Base-by-base conservation (phyloP, 1,140 invertebrate species). In the Plectrocnemia conspersa region DNA sequence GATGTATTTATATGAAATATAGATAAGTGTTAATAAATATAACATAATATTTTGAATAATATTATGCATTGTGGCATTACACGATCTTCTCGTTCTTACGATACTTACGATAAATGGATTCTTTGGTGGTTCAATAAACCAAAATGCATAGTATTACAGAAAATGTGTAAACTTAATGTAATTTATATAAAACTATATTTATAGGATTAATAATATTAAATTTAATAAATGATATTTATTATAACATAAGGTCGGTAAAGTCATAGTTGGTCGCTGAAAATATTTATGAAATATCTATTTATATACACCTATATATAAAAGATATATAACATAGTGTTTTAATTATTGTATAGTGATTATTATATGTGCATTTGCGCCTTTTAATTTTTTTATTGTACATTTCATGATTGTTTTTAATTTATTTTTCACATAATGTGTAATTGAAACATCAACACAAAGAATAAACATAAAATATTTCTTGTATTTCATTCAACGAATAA, bases 191-290 rank as follows among this genome's bases (percentile, higher is more conserved):
- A n/a, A n/a, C n/a, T n/a, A n/a, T n/a, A n/a, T n/a, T n/a, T n/a
- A n/a, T n/a, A n/a, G n/a, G n/a, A n/a, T n/a, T n/a, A n/a, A n/a
- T n/a, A n/a, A n/a, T n/a, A n/a, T n/a, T n/a, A n/a, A n/a, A n/a
- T n/a, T n/a, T n/a, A n/a, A n/a, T n/a, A n/a, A n/a, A n/a, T n/a
- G n/a, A n/a, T n/a, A n/a, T n/a, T n/a, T n/a, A n/a, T n/a, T n/a
- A n/a, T n/a, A n/a, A n/a, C n/a, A 11, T 50, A 50, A 38, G 47
- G 47, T 50, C 47, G 47, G 47, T 50, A 38, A 35, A 33, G 47
- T 50, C 47, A 35, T 35, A 50, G 47, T 50, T 50, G 47, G 47
- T 50, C 47, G 47, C 47, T 24, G 29, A 50, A 16, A 19, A 38
- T 22, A 21, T 24, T 38, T 50, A 38, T 50, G 40, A 13, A 38